Conservation (phyloP, 2,797 vertebrate genomes). For the Lagocephalus sceleratus region DNA sequence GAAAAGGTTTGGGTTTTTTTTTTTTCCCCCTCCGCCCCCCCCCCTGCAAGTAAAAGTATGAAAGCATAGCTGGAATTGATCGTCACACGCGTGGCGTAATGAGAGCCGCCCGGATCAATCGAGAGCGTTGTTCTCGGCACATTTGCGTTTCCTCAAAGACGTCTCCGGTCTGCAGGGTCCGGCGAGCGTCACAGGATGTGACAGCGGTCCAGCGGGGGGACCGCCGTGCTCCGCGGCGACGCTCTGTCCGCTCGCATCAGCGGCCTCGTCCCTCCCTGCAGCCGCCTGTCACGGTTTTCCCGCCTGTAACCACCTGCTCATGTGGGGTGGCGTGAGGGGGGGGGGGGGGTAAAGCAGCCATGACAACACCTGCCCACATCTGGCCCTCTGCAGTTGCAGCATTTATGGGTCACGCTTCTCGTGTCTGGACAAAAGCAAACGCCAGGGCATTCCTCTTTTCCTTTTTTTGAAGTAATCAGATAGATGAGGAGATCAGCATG, state of each 20-base stretch:
- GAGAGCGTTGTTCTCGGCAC: background rate
- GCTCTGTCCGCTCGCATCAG: conserved; percentile 60
- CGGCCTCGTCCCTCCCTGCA: conserved; percentile 11
- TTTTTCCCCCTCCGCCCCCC: no score
- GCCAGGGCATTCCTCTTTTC: background rate
- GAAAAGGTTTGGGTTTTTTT: no score
- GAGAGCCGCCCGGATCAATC: background rate
- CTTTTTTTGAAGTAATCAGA: background rate
- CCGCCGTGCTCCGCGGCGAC: conserved; percentile 43
- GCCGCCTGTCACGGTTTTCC: conserved; percentile 33
- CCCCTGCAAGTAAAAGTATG: background rate
- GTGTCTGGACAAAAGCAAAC: no score
- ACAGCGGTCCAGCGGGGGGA: conserved; percentile 46
- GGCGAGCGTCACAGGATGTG: conserved; percentile 48
- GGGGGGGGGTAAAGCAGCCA: conserved; percentile 20
- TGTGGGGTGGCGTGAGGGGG: no score
- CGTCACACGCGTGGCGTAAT: background rate
- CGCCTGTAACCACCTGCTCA: conserved; percentile 58
- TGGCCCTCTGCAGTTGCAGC: conserved; percentile 26
- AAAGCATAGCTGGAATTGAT: background rate
- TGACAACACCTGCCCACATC: conserved; percentile 54
- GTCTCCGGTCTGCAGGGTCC: conserved; percentile 16
- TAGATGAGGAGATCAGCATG: background rate
- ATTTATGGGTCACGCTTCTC: conserved; percentile 38
- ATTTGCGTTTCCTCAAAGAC: conserved; percentile 24